Conservation (phyloP, 2,113 vertebrate species). For the Phycodurus eques region DNA sequence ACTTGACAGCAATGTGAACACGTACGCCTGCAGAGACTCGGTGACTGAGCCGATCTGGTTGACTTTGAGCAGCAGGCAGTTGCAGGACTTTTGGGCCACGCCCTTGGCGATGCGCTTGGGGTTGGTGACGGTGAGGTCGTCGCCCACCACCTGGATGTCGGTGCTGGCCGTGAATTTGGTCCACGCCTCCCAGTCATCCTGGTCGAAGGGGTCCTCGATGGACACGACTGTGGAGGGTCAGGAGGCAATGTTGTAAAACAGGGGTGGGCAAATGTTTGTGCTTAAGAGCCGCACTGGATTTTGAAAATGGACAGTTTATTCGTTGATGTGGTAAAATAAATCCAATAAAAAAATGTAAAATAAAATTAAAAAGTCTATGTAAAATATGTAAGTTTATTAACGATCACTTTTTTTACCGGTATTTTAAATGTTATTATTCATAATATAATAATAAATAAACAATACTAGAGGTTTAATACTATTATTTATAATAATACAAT, state of each 20-base stretch:
- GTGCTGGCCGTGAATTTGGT: conserved; percentile 84
- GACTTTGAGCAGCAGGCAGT: conserved; percentile 97
- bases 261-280: background rate
- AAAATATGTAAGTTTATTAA: background rate
- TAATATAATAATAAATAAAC: no score
- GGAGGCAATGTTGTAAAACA: background rate
- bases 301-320: background rate
- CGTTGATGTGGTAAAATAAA: background rate
- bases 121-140: conserved; percentile 96
- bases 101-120: conserved; percentile 92
- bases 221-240: conserved; percentile 82
- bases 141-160: conserved; percentile 93
- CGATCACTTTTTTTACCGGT: no score
- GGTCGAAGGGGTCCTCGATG: conserved; percentile 97
- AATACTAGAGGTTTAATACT: no score
- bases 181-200: conserved; percentile 96
- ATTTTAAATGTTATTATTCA: no score
- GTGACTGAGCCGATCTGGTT: conserved; percentile 98
- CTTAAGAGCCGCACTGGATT: background rate
- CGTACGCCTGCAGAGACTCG: conserved; percentile 91
- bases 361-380: background rate
- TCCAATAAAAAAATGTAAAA: no score
- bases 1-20: background rate
- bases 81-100: conserved; percentile 86
- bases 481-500: no score